phyloP scores from a whole-genome alignment of 1,140 invertebrate genomes.

The Temnothorax curvispinosus region DNA sequence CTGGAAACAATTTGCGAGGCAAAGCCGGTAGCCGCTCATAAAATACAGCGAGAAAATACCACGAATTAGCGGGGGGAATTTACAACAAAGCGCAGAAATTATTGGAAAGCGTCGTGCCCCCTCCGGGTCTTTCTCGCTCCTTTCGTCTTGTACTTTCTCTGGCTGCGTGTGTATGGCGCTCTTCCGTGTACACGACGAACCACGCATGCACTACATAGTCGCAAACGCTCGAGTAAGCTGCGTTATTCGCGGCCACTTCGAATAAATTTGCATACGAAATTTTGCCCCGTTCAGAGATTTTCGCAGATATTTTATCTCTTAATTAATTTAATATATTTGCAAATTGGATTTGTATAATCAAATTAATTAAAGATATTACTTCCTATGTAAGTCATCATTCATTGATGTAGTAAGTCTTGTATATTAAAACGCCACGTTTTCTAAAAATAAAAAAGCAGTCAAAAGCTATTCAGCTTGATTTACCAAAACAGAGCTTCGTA shows the following conservation, averaged over 20 bases:
- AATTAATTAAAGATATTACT: neutral
- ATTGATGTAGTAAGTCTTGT: neutral
- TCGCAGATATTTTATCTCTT: neutral
- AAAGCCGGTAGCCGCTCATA: conserved; percentile 57
- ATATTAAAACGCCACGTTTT: neutral
- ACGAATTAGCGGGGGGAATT: conserved; percentile 49
- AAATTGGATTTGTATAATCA: neutral
- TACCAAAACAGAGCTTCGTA: neutral
- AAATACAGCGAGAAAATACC: conserved; percentile 63
- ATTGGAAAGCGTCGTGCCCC: conserved; percentile 54
- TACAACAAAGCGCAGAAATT: conserved; percentile 62
- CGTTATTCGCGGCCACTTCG: neutral
- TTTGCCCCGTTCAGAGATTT: neutral
- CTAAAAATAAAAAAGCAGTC: neutral
- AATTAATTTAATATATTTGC: conserved; percentile 4
- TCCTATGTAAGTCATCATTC: neutral
- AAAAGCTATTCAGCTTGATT: neutral
- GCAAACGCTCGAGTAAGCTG: conserved; percentile 17
- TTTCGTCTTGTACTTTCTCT: conserved; percentile 49
- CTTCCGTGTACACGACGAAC: neutral
- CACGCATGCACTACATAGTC: conserved; percentile 4
- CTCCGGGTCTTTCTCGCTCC: conserved; percentile 34
- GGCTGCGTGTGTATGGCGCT: neutral
- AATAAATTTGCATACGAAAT: conserved; percentile 21
- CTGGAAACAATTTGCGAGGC: conserved; percentile 61